A percentile compares a stretch with the other conserved stretches of the same genome.
Conservation (phyloP, 2,113 vertebrate genomes). For the Collichthys lucidus region DNA sequence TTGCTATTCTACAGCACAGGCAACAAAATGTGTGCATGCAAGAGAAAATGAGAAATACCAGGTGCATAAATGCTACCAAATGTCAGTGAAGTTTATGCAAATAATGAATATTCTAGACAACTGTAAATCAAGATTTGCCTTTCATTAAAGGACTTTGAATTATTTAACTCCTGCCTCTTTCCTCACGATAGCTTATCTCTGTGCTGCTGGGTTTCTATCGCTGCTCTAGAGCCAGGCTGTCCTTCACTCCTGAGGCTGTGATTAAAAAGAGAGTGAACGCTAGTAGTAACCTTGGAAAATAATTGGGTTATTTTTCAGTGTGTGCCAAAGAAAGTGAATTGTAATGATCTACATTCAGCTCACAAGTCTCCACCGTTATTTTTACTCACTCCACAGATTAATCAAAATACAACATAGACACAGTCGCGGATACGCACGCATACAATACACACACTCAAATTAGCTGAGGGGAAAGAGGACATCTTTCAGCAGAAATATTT, state of each 20-base stretch:
- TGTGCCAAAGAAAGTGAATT: conserved; percentile 63
- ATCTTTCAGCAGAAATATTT: conserved; percentile 27
- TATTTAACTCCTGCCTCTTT: conserved; percentile 49
- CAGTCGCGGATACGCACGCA: neutral
- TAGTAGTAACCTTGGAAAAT: conserved; percentile 70
- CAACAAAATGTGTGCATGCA: conserved; percentile 2
- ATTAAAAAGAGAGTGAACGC: conserved; percentile 62
- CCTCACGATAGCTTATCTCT: conserved; percentile 46
- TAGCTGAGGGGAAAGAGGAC: neutral
- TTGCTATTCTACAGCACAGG: neutral
- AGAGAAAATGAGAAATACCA: conserved; percentile 5
- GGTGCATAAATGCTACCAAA: conserved; percentile 17
- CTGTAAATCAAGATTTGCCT: conserved; percentile 59
- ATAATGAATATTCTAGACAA: conserved; percentile 39
- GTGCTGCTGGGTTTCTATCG: conserved; percentile 37
- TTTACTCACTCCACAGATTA: conserved; percentile 55
- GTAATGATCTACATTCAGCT: conserved; percentile 70
- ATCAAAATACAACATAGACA: conserved; percentile 52
- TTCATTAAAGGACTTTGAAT: conserved; percentile 64
- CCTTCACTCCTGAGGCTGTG: conserved; percentile 48
- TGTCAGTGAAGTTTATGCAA: conserved; percentile 39
- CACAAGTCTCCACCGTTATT: conserved; percentile 64
- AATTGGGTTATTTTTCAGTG: conserved; percentile 76
- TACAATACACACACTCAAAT: neutral
- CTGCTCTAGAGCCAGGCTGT: conserved; percentile 22